Conservation (phyloP, 2,888 invertebrate species). For the Megamerina dolium region DNA sequence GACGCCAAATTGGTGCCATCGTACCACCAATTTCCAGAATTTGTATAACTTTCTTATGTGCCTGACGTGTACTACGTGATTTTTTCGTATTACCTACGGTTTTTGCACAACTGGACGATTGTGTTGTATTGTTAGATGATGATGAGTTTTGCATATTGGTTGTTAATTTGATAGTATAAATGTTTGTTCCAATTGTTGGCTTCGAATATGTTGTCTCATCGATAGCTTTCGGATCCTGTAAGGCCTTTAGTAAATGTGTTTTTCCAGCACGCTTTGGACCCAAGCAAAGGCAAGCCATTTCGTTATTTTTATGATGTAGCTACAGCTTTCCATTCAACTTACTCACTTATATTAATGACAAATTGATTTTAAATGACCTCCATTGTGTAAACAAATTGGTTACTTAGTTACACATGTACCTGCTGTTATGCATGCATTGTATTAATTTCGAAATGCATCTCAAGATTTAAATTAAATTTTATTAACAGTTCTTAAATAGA, state of each 20-base stretch:
- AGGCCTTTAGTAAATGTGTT: slow-evolving; percentile 67
- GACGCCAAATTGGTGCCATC: slow-evolving; percentile 77
- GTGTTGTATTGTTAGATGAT: slow-evolving; percentile 11
- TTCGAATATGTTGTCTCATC: slow-evolving; percentile 74
- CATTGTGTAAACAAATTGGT: too few relatives aligned
- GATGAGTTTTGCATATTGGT: slow-evolving; percentile 16
- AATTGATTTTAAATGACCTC: too few relatives aligned
- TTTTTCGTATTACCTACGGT: neutral
- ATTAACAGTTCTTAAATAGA: too few relatives aligned
- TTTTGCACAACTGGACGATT: neutral
- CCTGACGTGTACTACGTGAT: slow-evolving; percentile 15
- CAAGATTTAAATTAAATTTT: too few relatives aligned
- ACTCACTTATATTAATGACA: too few relatives aligned
- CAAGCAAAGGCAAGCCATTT: slow-evolving; percentile 58
- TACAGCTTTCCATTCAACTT: neutral
- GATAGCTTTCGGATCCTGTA: slow-evolving; percentile 64
- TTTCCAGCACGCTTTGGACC: slow-evolving; percentile 78
- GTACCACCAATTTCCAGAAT: slow-evolving; percentile 74
- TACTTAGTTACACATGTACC: too few relatives aligned
- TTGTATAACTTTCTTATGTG: slow-evolving; percentile 34
- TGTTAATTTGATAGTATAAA: slow-evolving; percentile 58
- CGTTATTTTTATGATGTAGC: neutral
- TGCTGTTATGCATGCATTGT: too few relatives aligned
- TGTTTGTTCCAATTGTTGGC: slow-evolving; percentile 73
- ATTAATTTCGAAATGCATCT: too few relatives aligned